Evolutionary conservation across 1,140 invertebrate genomes (phyloP), one percentile per base, ranked within the genome.

Genomic region (Anastrepha obliqua): DNA sequence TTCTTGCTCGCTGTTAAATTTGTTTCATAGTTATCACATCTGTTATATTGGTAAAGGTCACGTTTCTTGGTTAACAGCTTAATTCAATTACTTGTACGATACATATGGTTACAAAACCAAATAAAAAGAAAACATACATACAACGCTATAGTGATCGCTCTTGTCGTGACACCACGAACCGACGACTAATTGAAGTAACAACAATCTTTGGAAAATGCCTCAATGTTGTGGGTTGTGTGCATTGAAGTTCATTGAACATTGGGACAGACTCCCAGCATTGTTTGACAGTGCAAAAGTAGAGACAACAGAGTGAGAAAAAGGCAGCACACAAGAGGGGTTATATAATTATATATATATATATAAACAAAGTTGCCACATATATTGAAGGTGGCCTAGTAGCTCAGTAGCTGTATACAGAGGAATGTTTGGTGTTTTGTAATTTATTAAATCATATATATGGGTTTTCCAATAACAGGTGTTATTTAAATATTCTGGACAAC

Each of bases 211-310:
- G 44, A 20, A 81, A 81, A 81, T 81, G 42, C n/a, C 47, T 29
- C 44, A 55, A 29, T 11, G 47, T 81, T 81, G 74, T 81, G 74
- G 74, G 74, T 17, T 51, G 39, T 78, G 15, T 3, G 70, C 47
- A 51, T 55, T 81, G 15, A 81, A 81, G 74, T 81, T 81, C 74
- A 81, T 81, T 81, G 74, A 81, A 81, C 74, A 81, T 20, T 81
- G 17, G 20, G n/a, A 3, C 17, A 70, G 15, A 47, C 39, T 74
- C 39, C 39, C 67, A 11, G 44, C 7, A 81, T 81, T 81, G 47
- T 11, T 55, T n/a, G 29, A 20, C 47, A 55, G 9, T 62, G n/a
- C 60, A 17, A 62, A 62, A 62, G 0, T 62, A 55, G 7, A 62
- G 15, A 62, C 60, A 15, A 62, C 9, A 62, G 15, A 62, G n/a